Conservation (phyloP, 1,140 invertebrate species). For the Bilobella aurantiaca region DNA sequence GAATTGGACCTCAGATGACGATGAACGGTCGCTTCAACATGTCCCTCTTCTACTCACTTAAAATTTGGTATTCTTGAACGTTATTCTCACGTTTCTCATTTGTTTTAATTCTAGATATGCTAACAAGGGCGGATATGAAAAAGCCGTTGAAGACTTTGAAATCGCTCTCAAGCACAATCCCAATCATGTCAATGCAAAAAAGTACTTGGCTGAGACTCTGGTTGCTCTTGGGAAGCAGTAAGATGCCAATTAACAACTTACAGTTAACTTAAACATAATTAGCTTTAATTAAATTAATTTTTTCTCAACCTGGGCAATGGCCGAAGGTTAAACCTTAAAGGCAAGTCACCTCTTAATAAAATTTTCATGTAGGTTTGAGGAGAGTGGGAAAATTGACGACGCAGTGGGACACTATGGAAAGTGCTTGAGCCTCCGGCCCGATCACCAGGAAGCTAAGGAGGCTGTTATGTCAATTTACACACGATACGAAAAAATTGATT, state of each 20-base stretch:
- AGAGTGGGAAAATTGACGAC: conserved; percentile 42
- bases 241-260: conserved; percentile 12
- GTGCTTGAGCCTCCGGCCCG: conserved; percentile 65
- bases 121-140: conserved; percentile 83
- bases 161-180: conserved; percentile 75
- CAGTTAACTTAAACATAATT: no score
- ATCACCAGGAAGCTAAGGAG: conserved; percentile 71
- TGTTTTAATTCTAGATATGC: conserved; percentile 65
- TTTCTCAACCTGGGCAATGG: no score
- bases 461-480: conserved; percentile 64
- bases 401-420: conserved; percentile 72
- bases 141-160: conserved; percentile 90
- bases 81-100: no score
- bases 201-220: conserved; percentile 86
- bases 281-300: no score
- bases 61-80: no score
- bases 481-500: conserved; percentile 45
- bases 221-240: conserved; percentile 67
- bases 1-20: no score
- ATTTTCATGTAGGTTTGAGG: conserved; percentile 28
- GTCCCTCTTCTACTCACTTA: no score
- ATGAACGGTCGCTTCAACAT: no score
- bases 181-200: conserved; percentile 82
- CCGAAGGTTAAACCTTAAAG: conserved; percentile 4
- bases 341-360: not conserved